Percentiles rank a stretch among this genome's conserved stretches.
Evolutionary conservation across 2,888 invertebrate genomes (phyloP).

Genomic region (Micoletzkya japonica): DNA sequence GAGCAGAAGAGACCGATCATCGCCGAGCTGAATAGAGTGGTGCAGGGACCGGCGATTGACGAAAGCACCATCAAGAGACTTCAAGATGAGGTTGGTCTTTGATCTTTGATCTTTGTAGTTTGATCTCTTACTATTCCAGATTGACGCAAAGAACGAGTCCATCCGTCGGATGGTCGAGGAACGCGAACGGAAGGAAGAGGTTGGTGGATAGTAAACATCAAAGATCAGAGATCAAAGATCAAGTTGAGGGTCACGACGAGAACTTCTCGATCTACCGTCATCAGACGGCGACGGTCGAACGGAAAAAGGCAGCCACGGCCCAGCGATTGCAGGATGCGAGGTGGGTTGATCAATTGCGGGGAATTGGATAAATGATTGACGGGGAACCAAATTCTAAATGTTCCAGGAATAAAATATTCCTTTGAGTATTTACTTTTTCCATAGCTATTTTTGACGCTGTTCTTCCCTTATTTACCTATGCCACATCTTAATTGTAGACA

Average conservation of each 20-base stretch:
- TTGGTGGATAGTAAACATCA: neutral
- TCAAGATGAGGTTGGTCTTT: constrained; percentile 70
- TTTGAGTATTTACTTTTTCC: neutral
- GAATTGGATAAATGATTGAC: too few species aligned
- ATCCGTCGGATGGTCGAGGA: constrained; percentile 74
- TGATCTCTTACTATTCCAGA: neutral
- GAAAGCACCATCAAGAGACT: constrained; percentile 73
- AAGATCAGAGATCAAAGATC: neutral
- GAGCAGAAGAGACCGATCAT: constrained; percentile 73
- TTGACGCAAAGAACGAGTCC: constrained; percentile 7
- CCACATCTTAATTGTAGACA: constrained; percentile 67
- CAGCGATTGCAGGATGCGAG: constrained; percentile 75
- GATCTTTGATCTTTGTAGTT: neutral
- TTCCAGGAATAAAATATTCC: neutral
- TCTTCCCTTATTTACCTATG: too few species aligned
- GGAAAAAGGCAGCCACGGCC: constrained; percentile 79
- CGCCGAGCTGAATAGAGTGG: constrained; percentile 75
- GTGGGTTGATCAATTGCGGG: too few species aligned
- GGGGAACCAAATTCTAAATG: too few species aligned
- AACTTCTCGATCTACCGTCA: constrained; percentile 82
- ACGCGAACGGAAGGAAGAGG: constrained; percentile 68
- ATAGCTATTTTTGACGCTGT: too few species aligned
- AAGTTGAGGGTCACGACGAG: constrained; percentile 73
- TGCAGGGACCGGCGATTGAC: constrained; percentile 74
- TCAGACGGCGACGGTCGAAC: constrained; percentile 73